Conservation (phyloP, 2,888 invertebrate genomes). For the Rhagonycha lutea region DNA sequence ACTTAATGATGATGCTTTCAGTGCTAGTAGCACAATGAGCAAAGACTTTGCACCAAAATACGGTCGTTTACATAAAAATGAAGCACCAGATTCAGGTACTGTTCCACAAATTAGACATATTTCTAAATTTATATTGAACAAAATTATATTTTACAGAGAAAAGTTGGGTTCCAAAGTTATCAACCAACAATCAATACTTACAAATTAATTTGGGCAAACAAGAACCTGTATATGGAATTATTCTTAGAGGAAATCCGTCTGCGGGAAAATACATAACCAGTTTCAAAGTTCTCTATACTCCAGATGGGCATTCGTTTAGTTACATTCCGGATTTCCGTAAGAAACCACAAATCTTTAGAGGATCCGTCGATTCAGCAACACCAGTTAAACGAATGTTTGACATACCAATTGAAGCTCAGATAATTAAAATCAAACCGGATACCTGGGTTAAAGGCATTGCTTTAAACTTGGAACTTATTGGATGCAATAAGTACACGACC, state of each 20-base stretch:
- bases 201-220: conserved; percentile 63
- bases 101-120: neutral
- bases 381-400: conserved; percentile 68
- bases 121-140: neutral
- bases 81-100: conserved; percentile 39
- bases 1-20: conserved; percentile 60
- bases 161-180: conserved; percentile 70
- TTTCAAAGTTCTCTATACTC: conserved; percentile 73
- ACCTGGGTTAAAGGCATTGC: conserved; percentile 72
- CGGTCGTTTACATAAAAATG: conserved; percentile 57
- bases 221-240: conserved; percentile 75
- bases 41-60: conserved; percentile 59
- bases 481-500: conserved; percentile 60
- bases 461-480: conserved; percentile 74
- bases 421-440: conserved; percentile 71
- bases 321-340: conserved; percentile 57
- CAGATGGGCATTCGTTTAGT: conserved; percentile 66
- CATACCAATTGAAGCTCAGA: conserved; percentile 75
- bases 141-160: conserved; percentile 57
- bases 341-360: conserved; percentile 69
- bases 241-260: conserved; percentile 71
- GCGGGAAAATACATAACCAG: conserved; percentile 77
- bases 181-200: conserved; percentile 69
- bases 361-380: conserved; percentile 66
- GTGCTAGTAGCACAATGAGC: conserved; percentile 62